A percentile compares a stretch with the other conserved stretches of the same genome.
Evolutionary conservation across 1,140 invertebrate genomes (phyloP).

Genomic region (Brachionus rotundiformis): DNA sequence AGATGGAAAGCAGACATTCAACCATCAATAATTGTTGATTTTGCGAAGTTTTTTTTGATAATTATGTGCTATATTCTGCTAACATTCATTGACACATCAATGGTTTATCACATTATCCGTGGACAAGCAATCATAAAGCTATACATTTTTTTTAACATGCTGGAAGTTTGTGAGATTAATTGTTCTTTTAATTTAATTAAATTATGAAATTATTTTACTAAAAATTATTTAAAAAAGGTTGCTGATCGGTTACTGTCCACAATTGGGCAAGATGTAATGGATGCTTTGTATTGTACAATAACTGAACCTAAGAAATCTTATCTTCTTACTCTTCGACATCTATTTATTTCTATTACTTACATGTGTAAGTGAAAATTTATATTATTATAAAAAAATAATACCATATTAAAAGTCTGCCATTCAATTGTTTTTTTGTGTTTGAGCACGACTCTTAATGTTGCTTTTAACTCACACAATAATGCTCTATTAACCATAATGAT

Average conservation of each 20-base stretch:
- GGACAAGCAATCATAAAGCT: conserved; percentile 97
- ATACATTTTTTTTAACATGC: conserved; percentile 99
- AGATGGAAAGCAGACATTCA: background rate
- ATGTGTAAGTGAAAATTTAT: conserved; percentile 71
- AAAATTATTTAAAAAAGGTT: too few relatives aligned
- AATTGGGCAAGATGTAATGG: conserved; percentile 51
- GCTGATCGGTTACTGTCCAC: conserved; percentile 48
- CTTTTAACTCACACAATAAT: conserved; percentile 98
- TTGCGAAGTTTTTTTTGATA: conserved; percentile 8
- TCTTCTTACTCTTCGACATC: conserved; percentile 74
- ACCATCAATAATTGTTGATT: conserved; percentile 42
- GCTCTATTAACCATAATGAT: conserved; percentile 97
- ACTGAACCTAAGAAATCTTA: background rate
- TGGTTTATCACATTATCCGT: conserved; percentile 88
- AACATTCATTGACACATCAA: conserved; percentile 45
- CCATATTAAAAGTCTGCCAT: conserved; percentile 73
- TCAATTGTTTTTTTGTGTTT: conserved; percentile 81
- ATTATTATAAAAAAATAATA: background rate
- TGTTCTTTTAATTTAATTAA: too few relatives aligned
- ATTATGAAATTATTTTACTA: too few relatives aligned
- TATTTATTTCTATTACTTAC: conserved; percentile 84
- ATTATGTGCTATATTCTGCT: background rate
- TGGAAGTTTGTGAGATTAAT: conserved; percentile 74
- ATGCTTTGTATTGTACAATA: conserved; percentile 35
- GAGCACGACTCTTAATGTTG: conserved; percentile 95